Evolutionary conservation across 2,888 invertebrate genomes (phyloP).

Genomic region (Tipula lateralis): DNA sequence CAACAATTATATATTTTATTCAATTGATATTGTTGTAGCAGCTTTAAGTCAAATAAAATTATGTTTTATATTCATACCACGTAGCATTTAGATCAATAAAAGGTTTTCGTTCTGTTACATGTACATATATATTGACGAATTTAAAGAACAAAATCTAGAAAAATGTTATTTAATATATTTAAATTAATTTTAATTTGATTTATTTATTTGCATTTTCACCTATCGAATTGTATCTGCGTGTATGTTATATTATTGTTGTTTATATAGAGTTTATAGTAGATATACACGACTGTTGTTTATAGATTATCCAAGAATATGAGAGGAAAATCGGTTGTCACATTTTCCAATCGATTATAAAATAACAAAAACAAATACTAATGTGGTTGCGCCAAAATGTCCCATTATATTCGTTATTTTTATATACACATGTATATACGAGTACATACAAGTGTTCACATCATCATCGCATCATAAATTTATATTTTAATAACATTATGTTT

Average conservation of each 20-base stretch:
- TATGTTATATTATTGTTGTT: background rate
- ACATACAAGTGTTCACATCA: background rate
- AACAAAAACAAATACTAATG: background rate
- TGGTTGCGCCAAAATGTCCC: conserved; percentile 14
- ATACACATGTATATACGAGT: too few species aligned
- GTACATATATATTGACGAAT: background rate
- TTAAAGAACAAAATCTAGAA: conserved; percentile 19
- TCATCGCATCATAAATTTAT: background rate
- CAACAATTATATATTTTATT: background rate
- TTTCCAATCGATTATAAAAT: conserved; percentile 14
- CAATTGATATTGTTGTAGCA: background rate
- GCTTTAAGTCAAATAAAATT: background rate
- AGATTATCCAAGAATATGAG: background rate
- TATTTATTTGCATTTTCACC: background rate
- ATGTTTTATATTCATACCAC: background rate
- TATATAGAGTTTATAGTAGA: background rate
- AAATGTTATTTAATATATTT: conserved; percentile 15
- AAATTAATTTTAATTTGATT: conserved; percentile 24
- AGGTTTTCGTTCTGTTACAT: background rate
- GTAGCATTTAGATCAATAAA: background rate
- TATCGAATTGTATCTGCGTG: background rate
- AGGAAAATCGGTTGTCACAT: background rate
- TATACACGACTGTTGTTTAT: background rate
- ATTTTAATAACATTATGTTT: background rate
- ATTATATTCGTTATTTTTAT: background rate